Base-by-base conservation (phyloP, 2,797 vertebrate species). In the Sitta carolinensis region DNA sequence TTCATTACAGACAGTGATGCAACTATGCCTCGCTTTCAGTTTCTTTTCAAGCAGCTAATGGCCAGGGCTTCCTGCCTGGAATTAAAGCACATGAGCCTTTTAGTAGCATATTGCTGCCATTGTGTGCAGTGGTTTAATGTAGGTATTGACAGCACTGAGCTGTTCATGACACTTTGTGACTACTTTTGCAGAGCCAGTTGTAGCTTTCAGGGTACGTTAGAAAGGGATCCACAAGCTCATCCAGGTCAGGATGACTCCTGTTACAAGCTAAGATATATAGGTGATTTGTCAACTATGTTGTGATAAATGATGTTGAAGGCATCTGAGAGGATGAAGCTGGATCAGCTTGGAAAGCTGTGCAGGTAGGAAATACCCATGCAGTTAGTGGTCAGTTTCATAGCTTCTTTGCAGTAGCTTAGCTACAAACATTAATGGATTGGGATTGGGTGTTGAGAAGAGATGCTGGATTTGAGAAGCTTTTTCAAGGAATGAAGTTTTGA, bases 1-100 rank as follows among this genome's bases (percentile, higher is more conserved):
- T 95, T 89, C 61, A 47, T 95, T 92, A 83, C 68, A 87, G 82
- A 55, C 76, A 30, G 70, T 87, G 83, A 75, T 86, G 87, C 69
- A 91, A 68, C 40, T 82, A 26, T 50, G 38, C 72, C 62, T 86
- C 0, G 4, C 82, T 95, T 96, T 91, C 86, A 58, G 85, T 95
- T 95, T 96, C 93, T 91, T 95, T 93, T 84, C 67, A 79, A 18
- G 63, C n/a, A 75, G 1, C 32, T 72, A 55, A 72, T 0, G 7
- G 69, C n/a, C 19, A 17, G 55, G 47, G 18, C 62, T 93, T 83
- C 66, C 45, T 55, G 34, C 55, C n/a, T 62, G 47, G 43, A 91
- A n/a, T 59, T 75, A n/a, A 68, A 87, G 47, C 62, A 48, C 18
- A 9, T 2, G 11, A 42, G 34, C 36, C 45, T 84, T 88, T 68